Evolutionary conservation across 1,140 invertebrate genomes (phyloP).

Genomic region (Pemphigus obesinymphae): DNA sequence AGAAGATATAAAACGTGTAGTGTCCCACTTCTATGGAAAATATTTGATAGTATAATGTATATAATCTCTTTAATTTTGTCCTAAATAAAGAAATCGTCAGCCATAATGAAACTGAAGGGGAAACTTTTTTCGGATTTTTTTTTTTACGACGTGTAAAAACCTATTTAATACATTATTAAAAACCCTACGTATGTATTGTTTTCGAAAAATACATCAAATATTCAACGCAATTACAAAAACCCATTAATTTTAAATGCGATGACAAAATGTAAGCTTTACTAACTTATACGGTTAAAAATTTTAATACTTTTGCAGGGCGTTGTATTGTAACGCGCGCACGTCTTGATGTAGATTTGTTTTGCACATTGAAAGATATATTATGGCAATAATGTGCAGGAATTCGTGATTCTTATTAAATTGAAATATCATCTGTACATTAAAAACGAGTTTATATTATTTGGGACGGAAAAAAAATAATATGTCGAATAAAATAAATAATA

Average conservation of each 20-base stretch:
- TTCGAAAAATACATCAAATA: not conserved
- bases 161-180: not conserved
- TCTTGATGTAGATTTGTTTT: too few species aligned
- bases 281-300: not conserved
- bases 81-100: not conserved
- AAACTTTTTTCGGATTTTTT: not conserved
- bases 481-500: too few species aligned
- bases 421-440: too few species aligned
- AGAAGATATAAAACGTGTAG: too few species aligned
- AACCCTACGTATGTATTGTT: not conserved
- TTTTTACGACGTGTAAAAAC: not conserved
- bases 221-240: not conserved
- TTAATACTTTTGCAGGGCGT: not conserved
- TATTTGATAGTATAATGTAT: not conserved
- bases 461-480: too few species aligned
- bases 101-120: not conserved
- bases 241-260: not conserved
- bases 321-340: too few species aligned
- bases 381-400: too few species aligned
- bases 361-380: too few species aligned
- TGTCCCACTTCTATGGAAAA: too few species aligned
- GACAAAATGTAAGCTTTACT: not conserved
- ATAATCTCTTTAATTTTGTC: not conserved
- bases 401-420: too few species aligned
- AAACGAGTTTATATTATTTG: too few species aligned